These are phyloP conservation scores for Ectemnius cavifrons DNA, from an alignment of 2,888 invertebrate genomes.

Conservation along the genomic window DNA sequence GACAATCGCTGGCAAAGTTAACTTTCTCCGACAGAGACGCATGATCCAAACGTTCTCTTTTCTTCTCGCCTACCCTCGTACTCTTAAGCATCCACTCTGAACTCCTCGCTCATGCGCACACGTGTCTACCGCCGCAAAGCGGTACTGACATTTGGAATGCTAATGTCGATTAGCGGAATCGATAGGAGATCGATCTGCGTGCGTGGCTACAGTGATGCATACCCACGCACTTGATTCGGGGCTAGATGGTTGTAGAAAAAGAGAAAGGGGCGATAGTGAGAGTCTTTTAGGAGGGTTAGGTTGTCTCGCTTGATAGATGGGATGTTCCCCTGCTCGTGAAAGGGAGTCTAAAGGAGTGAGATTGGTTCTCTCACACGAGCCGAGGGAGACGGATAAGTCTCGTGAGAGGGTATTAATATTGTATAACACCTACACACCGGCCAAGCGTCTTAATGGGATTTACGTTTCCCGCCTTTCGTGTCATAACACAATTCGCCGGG, in stretches of 20 bases:
- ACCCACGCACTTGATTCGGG: constrained; percentile 47
- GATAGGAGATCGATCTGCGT: constrained; percentile 50
- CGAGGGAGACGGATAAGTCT: constrained; percentile 15
- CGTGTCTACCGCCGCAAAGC: constrained; percentile 23
- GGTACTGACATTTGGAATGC: constrained; percentile 65
- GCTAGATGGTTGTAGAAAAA: constrained; percentile 3
- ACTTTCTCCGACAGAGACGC: constrained; percentile 51
- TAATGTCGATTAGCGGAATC: constrained; percentile 63
- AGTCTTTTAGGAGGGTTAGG: background rate
- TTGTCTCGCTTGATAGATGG: background rate
- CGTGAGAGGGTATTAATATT: constrained; percentile 43
- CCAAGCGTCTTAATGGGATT: constrained; percentile 44
- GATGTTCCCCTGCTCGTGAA: background rate
- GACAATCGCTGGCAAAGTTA: constrained; percentile 10
- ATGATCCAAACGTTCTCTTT: too few relatives aligned
- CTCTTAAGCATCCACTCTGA: constrained; percentile 15
- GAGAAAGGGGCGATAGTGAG: background rate
- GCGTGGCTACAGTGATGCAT: constrained; percentile 9
- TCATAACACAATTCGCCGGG: constrained; percentile 39
- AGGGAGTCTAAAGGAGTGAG: background rate
- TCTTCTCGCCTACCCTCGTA: constrained; percentile 8
- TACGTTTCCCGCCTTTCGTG: constrained; percentile 47
- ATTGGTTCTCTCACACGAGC: background rate
- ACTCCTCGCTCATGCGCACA: background rate
- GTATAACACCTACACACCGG: constrained; percentile 44